phyloP scores from a whole-genome alignment of 2,888 invertebrate genomes.

The Acronicta alni region DNA sequence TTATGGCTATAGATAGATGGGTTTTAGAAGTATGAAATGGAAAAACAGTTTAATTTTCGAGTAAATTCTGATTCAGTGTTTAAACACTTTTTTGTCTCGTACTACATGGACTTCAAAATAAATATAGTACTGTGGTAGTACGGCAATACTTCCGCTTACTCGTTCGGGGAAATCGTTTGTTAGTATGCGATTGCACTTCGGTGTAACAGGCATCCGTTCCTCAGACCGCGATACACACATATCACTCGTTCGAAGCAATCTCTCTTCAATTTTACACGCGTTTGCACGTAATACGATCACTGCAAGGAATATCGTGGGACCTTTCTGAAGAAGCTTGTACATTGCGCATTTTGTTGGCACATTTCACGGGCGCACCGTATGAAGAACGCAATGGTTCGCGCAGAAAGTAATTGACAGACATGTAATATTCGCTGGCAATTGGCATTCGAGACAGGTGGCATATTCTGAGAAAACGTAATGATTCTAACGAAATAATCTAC shows the following conservation, averaged over 20 bases:
- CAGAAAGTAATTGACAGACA: slow-evolving; percentile 14
- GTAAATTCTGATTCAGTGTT: too few species aligned
- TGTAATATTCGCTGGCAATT: slow-evolving; percentile 27
- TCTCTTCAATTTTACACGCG: slow-evolving; percentile 86
- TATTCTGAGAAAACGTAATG: slow-evolving; percentile 10
- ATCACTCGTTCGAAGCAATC: slow-evolving; percentile 75
- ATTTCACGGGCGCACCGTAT: slow-evolving; percentile 4
- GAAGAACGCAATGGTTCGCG: slow-evolving; percentile 21
- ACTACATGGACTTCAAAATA: too few species aligned
- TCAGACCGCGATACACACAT: slow-evolving; percentile 60
- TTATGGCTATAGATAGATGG: too few species aligned
- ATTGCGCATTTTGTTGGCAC: slow-evolving; percentile 43
- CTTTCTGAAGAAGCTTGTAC: slow-evolving; percentile 37
- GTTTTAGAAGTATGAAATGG: too few species aligned
- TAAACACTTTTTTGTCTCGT: too few species aligned
- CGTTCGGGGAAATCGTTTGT: too few species aligned
- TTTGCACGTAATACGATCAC: slow-evolving; percentile 81
- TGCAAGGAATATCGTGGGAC: slow-evolving; percentile 64
- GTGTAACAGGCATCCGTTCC: slow-evolving; percentile 61
- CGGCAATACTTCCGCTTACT: too few species aligned
- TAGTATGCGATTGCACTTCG: slow-evolving; percentile 44
- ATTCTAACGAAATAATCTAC: slow-evolving; percentile 10
- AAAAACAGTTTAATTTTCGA: too few species aligned
- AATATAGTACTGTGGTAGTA: too few species aligned
- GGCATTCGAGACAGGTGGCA: slow-evolving; percentile 1